Evolutionary conservation across 2,797 vertebrate genomes (phyloP).

Genomic region (Lepilemur ruficaudatus): DNA sequence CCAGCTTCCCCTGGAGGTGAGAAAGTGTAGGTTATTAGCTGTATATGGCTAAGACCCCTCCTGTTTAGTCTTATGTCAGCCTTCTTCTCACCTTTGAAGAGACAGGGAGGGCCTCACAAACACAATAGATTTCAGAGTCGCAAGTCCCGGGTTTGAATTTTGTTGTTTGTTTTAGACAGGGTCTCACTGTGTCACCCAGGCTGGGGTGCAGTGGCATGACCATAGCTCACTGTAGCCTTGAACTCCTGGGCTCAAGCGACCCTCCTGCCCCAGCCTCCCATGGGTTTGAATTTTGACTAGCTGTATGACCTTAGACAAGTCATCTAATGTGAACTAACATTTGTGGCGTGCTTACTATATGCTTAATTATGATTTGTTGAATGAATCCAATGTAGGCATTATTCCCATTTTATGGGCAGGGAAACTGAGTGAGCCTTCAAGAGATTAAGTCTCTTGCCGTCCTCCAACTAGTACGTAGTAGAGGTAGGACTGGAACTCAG

Average conservation of each 20-base stretch:
- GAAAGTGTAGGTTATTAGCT: not conserved
- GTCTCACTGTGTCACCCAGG: not conserved
- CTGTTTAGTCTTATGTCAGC: not conserved
- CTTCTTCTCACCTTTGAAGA: not conserved
- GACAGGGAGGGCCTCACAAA: not conserved
- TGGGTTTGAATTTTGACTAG: not conserved
- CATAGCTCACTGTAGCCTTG: not conserved
- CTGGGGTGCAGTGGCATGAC: not conserved
- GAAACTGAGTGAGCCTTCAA: not conserved
- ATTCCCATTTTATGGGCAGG: not conserved
- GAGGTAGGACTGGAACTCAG: not conserved
- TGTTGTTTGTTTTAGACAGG: not conserved
- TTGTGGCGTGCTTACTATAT: not conserved
- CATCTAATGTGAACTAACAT: slow-evolving; percentile 1
- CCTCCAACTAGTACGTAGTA: not conserved
- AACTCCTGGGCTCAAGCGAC: not conserved
- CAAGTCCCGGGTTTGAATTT: not conserved
- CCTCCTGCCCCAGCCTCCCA: not conserved
- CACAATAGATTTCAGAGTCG: not conserved
- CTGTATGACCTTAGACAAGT: not conserved
- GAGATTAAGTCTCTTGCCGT: not conserved
- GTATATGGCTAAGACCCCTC: not conserved
- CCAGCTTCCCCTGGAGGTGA: slow-evolving; percentile 1
- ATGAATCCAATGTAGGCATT: not conserved
- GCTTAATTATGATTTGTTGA: not conserved